These are phyloP conservation scores for Trissonchulus latispiculum DNA, from an alignment of 2,888 invertebrate species.

Conservation along the genomic window DNA sequence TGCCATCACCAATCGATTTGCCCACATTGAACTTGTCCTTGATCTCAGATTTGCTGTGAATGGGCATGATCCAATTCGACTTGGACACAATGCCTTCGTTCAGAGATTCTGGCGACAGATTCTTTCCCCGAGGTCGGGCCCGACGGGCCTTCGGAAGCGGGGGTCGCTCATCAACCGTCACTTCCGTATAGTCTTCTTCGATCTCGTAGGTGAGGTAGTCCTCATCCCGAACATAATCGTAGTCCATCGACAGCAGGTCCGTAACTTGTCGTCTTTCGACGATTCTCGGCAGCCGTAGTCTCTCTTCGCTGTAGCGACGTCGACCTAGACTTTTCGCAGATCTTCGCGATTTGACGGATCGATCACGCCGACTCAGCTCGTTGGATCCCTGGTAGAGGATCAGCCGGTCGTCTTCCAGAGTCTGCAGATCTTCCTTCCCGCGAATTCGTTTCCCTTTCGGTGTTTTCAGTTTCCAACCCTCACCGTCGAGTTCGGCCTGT, in stretches of 20 bases:
- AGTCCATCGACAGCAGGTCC: background rate
- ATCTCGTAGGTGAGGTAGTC: background rate
- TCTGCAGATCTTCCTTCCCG: background rate
- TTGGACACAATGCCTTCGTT: constrained; percentile 19
- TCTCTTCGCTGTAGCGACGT: background rate
- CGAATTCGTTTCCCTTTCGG: background rate
- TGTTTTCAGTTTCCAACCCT: background rate
- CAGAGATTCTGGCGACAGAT: background rate
- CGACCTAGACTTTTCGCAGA: background rate
- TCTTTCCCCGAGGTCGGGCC: background rate
- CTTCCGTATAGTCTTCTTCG: too few species aligned
- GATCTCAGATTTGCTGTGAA: constrained; percentile 31
- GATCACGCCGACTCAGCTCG: background rate
- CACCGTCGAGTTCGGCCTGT: background rate
- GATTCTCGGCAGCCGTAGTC: background rate
- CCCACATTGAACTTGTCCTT: constrained; percentile 59
- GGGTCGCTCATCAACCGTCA: background rate
- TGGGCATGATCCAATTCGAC: background rate
- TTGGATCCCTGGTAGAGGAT: background rate
- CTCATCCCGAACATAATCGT: background rate
- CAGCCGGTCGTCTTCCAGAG: background rate
- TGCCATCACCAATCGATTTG: constrained; percentile 75
- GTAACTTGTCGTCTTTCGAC: background rate
- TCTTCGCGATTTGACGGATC: too few species aligned
- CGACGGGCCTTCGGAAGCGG: background rate